These are phyloP conservation scores for Burhinus bistriatus DNA, from an alignment of 2,113 vertebrate genomes.

Conservation along the genomic window DNA sequence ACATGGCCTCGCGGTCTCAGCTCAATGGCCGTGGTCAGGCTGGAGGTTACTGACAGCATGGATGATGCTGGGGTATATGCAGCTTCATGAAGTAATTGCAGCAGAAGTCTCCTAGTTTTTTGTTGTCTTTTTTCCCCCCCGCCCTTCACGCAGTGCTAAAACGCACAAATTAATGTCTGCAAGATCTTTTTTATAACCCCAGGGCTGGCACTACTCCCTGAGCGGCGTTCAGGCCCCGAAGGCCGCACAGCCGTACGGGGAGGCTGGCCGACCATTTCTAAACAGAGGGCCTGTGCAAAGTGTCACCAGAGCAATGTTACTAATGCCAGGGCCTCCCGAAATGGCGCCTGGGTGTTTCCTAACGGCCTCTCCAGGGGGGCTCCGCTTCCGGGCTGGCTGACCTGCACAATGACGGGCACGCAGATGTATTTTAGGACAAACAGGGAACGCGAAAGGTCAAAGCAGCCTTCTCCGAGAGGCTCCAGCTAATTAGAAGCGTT, in stretches of 20 bases:
- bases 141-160: not conserved
- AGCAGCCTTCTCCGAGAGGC: not conserved
- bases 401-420: rapidly evolving
- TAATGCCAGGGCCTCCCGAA: not conserved
- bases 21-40: not conserved
- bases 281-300: not conserved
- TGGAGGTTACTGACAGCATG: not conserved
- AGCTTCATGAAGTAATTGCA: not conserved
- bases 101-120: not conserved
- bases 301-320: not conserved
- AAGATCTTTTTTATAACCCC: not conserved
- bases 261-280: not conserved
- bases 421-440: not conserved
- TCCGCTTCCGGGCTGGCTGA: not conserved
- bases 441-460: not conserved
- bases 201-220: not conserved
- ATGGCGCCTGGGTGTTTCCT: not conserved
- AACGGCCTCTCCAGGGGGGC: not conserved
- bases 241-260: rapidly evolving
- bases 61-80: rapidly evolving
- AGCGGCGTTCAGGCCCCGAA: rapidly evolving
- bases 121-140: not conserved
- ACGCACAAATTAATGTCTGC: rapidly evolving
- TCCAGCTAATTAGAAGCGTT: not conserved
- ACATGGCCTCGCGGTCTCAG: rapidly evolving